Base-by-base conservation (phyloP, 2,888 invertebrate species). In the Rhagophthalmus giganteus region DNA sequence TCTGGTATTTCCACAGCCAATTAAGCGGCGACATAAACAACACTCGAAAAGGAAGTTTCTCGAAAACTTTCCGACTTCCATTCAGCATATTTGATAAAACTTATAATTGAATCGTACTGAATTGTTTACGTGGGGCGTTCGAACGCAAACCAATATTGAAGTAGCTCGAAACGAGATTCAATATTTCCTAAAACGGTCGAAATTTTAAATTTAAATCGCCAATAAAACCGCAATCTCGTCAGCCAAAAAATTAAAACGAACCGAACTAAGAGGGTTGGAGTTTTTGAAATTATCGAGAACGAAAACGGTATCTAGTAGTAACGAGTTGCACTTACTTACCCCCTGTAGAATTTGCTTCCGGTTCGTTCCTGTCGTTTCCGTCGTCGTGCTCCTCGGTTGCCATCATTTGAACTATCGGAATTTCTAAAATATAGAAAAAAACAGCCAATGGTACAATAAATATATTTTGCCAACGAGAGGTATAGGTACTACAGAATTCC, bases 391-490 rank as follows among this genome's bases (percentile, higher is more conserved):
- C 77, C 48, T 79, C 79, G 24, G 77, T 80, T 41, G 79, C 79
- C 71, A 80, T 79, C 58, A 79, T 85, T 32, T 86, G 84, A 64
- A 87, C 84, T 68, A 87, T 84, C 32, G 89, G 88, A 64, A 88
- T 88, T 77, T 87, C 90, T 90, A 79, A 25, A 74, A 55, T 32
- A 33, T 20, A 50, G 10, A 44, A n/a, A n/a, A 20, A 20, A 20
- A 20, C 20, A 20, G 7, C 20, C 20, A 20, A 20, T 20, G 20
- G 4, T 20, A 20, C 20, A 20, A 20, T 20, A 5, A 20, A n/a
- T 10, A 32, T 9, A 15, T 15, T 34, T 34, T n/a, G n/a, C n/a
- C n/a, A n/a, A n/a, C n/a, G n/a, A n/a, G n/a, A n/a, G n/a, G n/a
- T n/a, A n/a, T n/a, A n/a, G n/a, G n/a, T n/a, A n/a, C n/a, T 24